phyloP scores from a whole-genome alignment of 2,888 invertebrate genomes.

The Catocala fraxini region DNA sequence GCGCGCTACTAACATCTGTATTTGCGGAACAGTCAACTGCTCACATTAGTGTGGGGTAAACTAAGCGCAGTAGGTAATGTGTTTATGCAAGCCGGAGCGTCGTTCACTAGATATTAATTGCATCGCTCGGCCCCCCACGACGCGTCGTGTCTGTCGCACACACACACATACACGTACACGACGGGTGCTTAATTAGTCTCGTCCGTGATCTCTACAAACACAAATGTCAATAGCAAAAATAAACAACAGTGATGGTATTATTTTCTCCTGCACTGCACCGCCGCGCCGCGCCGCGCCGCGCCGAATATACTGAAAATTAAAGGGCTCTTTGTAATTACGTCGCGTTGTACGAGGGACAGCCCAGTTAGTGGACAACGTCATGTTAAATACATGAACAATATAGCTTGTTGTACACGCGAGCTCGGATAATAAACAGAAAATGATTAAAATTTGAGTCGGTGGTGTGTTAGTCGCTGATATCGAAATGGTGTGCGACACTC shows the following conservation, averaged over 20 bases:
- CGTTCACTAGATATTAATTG: neutral
- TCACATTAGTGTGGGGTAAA: neutral
- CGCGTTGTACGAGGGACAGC: neutral
- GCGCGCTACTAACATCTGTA: neutral
- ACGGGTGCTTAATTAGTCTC: constrained; percentile 10
- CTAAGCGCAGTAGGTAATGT: neutral
- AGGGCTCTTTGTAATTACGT: neutral
- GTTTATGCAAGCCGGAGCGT: constrained; percentile 1
- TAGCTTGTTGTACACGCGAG: too few species aligned
- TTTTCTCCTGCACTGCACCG: constrained; percentile 2
- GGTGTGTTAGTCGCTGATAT: too few species aligned
- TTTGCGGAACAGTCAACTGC: neutral
- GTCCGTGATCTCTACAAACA: constrained; percentile 14
- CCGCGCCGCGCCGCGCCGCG: too few species aligned
- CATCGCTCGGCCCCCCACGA: constrained; percentile 5
- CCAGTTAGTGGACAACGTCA: too few species aligned
- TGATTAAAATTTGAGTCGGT: too few species aligned
- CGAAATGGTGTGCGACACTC: too few species aligned
- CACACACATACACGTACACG: neutral
- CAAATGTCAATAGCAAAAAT: constrained; percentile 12
- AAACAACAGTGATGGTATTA: constrained; percentile 4
- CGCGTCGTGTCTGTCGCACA: neutral
- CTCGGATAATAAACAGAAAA: too few species aligned
- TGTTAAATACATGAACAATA: too few species aligned
- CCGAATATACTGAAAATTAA: constrained; percentile 1